Base-by-base conservation (phyloP, 2,888 invertebrate species). In the Empis stercorea region DNA sequence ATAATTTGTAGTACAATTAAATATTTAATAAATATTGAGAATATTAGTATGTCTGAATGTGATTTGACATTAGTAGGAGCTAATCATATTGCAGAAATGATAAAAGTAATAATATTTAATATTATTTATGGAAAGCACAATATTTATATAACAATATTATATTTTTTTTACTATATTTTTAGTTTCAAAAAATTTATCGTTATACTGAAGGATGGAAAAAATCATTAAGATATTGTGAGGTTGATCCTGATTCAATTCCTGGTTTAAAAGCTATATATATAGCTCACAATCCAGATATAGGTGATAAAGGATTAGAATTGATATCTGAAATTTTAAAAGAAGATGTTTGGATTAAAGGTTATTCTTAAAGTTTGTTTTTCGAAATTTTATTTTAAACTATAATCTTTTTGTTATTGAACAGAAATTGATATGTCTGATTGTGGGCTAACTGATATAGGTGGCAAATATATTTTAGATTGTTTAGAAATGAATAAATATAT, bases 201-300 rank as follows among this genome's bases (percentile, higher is more conserved):
- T 86, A 81, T 61, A 82, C 84, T 54, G 85, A 87, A 60, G 82
- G 83, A 51, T 88, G 87, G 87, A 80, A 83, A 52, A 80, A 82
- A 55, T 85, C 86, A 9, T 63, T 88, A 46, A 75, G 87, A n/a
- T 87, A 86, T 61, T 76, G 81, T 14, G 72, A 80, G 42, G 84
- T 87, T 0, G 78, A 85, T 55, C 66, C 81, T n/a, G 80, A 80
- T 50, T 66, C 76, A 1, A 84, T 86, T 78, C 75, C 80, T 1
- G 87, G 87, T 0, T 65, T 87, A 16, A 76, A 83, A 43, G 71
- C 81, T 37, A 72, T 88, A 49, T 76, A 79, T 0, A 59, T 87
- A 16, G 84, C 85, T 57, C 76, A 76, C 32, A 87, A 87, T 66
- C 75, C 78, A 0, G 71, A 72, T 50, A 66, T 87, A 13, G 77